These are phyloP conservation scores for Phycodurus eques DNA, from an alignment of 2,113 vertebrate genomes.

Conservation along the genomic window DNA sequence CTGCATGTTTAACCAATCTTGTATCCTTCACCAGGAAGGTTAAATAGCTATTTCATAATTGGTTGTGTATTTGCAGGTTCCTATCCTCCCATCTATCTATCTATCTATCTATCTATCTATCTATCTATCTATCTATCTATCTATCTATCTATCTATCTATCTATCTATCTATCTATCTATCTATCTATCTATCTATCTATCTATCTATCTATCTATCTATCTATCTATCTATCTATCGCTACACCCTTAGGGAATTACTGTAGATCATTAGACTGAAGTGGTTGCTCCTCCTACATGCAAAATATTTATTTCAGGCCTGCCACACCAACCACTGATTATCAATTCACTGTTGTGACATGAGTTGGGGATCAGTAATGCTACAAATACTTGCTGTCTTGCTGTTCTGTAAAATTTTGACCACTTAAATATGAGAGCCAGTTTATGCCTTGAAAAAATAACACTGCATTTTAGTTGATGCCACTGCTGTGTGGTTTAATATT, in stretches of 20 bases:
- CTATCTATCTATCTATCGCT: slow-evolving; percentile 21
- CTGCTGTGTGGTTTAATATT: neutral
- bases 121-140: no score
- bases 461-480: neutral
- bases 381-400: neutral
- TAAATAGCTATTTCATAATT: slow-evolving; percentile 53
- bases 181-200: no score
- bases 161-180: no score
- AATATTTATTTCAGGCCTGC: slow-evolving; percentile 23
- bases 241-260: slow-evolving; percentile 30
- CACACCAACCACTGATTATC: slow-evolving; percentile 21
- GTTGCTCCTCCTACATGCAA: slow-evolving; percentile 14
- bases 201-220: no score
- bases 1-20: slow-evolving; percentile 31
- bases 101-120: slow-evolving; percentile 26
- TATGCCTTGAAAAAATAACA: neutral
- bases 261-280: slow-evolving; percentile 23
- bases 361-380: slow-evolving; percentile 24
- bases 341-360: slow-evolving; percentile 15
- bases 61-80: slow-evolving; percentile 18
- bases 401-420: neutral
- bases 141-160: no score
- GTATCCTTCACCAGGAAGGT: slow-evolving; percentile 37
- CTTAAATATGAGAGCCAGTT: neutral
- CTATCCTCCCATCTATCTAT: slow-evolving; percentile 28